phyloP scores from a whole-genome alignment of 2,888 invertebrate genomes.

The Ophion ellenae region DNA sequence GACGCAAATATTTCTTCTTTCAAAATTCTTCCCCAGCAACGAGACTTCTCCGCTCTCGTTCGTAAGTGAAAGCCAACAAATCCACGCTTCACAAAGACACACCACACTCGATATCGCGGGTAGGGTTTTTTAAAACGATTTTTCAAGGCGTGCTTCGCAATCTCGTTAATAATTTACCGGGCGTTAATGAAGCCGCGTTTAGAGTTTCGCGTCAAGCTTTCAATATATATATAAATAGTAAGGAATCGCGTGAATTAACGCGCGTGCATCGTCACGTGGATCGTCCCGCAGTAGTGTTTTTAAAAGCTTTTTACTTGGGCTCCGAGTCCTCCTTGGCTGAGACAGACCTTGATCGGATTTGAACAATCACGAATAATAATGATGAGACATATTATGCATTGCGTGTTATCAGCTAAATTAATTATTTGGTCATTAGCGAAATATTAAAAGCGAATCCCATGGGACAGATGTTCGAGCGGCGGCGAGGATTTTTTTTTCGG shows the following conservation, averaged over 20 bases:
- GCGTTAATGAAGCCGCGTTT: slow-evolving; percentile 31
- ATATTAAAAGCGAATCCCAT: slow-evolving; percentile 72
- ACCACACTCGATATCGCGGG: neutral
- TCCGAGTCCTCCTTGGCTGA: slow-evolving; percentile 76
- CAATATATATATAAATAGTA: neutral
- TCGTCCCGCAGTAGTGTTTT: neutral
- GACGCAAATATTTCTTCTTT: slow-evolving; percentile 11
- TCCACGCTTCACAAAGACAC: neutral
- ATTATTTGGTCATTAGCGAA: slow-evolving; percentile 77
- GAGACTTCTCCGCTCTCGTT: slow-evolving; percentile 34
- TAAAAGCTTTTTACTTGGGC: slow-evolving; percentile 26
- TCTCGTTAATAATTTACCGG: slow-evolving; percentile 8
- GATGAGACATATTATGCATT: slow-evolving; percentile 52
- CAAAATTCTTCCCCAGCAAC: slow-evolving; percentile 58
- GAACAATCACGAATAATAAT: slow-evolving; percentile 70
- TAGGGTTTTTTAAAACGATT: no score
- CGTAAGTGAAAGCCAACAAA: slow-evolving; percentile 23
- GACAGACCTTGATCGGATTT: slow-evolving; percentile 77
- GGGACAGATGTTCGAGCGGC: slow-evolving; percentile 49
- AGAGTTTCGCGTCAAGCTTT: slow-evolving; percentile 26
- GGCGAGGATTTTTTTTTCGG: slow-evolving; percentile 40
- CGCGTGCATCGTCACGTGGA: neutral
- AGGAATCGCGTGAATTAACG: neutral
- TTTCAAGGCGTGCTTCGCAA: neutral
- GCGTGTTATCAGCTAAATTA: slow-evolving; percentile 57